Conservation (phyloP, 2,797 vertebrate genomes). For the Sebastes cheni region DNA sequence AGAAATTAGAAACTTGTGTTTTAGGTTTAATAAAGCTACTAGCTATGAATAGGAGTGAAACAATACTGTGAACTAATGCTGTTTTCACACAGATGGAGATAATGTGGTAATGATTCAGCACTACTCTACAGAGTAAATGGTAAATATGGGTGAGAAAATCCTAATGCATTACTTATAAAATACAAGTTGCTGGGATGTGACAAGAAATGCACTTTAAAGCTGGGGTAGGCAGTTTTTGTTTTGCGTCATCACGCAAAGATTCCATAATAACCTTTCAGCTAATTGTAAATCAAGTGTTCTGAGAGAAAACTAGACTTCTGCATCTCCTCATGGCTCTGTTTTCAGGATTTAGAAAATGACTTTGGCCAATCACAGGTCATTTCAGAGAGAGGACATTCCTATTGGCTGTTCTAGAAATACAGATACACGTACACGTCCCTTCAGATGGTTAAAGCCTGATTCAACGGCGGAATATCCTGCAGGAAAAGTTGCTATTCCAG, state of each 20-base stretch:
- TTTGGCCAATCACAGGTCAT: background rate
- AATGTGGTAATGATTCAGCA: background rate
- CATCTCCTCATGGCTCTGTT: too few species aligned
- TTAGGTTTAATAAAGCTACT: too few species aligned
- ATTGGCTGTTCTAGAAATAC: too few species aligned
- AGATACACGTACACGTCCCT: too few species aligned
- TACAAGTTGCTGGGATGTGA: background rate
- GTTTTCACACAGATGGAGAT: background rate
- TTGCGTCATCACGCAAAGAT: background rate
- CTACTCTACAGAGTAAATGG: background rate
- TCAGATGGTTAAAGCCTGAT: too few species aligned
- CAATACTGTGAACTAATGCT: background rate
- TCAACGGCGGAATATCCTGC: too few species aligned
- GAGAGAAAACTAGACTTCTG: too few species aligned
- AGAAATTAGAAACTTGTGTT: background rate
- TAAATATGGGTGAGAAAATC: background rate
- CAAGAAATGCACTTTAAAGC: background rate
- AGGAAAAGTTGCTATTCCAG: too few species aligned
- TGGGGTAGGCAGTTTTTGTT: background rate
- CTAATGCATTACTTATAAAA: background rate
- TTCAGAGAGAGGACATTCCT: background rate
- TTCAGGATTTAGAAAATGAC: rapidly evolving
- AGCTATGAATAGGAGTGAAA: background rate
- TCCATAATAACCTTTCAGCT: too few species aligned
- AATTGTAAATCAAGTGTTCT: too few species aligned